A percentile compares a stretch with the other conserved stretches of the same genome.
Conservation (phyloP, 2,113 vertebrate genomes). For the Xiphophorus maculatus region DNA sequence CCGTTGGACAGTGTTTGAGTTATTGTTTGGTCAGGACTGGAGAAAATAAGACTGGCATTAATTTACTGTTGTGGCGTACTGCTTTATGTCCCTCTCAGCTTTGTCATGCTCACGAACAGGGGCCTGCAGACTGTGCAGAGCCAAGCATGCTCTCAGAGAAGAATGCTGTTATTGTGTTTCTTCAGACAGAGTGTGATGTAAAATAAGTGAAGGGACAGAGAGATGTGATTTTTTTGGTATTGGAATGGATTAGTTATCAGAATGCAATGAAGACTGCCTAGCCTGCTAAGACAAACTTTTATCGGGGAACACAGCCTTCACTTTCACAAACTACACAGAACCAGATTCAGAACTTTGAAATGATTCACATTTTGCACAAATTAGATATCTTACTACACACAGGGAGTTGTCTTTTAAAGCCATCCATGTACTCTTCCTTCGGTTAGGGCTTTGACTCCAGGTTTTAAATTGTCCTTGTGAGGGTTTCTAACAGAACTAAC, state of each 20-base stretch:
- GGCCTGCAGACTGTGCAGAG: not conserved
- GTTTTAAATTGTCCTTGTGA: slow-evolving; percentile 17
- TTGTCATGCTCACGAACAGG: slow-evolving; percentile 6
- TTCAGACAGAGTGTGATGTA: slow-evolving; percentile 13
- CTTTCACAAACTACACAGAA: slow-evolving; percentile 51
- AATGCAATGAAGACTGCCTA: slow-evolving; percentile 11
- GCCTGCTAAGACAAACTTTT: slow-evolving; percentile 15
- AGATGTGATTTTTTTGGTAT: slow-evolving; percentile 14
- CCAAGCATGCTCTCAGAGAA: not conserved
- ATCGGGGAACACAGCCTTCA: slow-evolving; percentile 13
- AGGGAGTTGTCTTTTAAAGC: slow-evolving; percentile 30
- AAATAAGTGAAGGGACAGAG: slow-evolving; percentile 7
- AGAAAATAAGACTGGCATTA: slow-evolving; percentile 37
- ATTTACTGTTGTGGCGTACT: slow-evolving; percentile 43
- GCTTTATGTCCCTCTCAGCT: slow-evolving; percentile 46
- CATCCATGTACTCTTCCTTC: not conserved
- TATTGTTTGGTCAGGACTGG: slow-evolving; percentile 21
- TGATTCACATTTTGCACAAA: slow-evolving; percentile 17
- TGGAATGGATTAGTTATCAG: slow-evolving; percentile 22
- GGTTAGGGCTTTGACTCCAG: slow-evolving; percentile 16
- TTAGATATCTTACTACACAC: slow-evolving; percentile 28
- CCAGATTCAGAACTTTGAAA: slow-evolving; percentile 65
- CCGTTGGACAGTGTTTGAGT: slow-evolving; percentile 40
- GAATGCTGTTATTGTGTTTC: slow-evolving; percentile 24
- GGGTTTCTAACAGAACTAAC: slow-evolving; percentile 10